phyloP scores from a whole-genome alignment of 2,888 invertebrate species.

The Tuta absoluta region DNA sequence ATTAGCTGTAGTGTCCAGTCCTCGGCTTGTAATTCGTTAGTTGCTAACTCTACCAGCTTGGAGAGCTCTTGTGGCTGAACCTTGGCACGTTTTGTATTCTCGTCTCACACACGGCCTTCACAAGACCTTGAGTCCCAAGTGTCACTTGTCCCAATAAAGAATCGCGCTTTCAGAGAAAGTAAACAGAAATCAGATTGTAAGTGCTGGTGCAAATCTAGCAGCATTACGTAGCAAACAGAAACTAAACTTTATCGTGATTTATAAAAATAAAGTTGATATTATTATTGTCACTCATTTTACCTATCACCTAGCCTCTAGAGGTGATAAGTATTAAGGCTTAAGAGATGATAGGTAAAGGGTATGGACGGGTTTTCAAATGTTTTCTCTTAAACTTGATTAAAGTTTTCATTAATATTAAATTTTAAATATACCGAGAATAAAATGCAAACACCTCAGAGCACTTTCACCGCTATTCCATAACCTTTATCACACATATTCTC shows the following conservation, averaged over 20 bases:
- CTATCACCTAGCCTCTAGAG: no score
- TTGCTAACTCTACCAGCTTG: conserved; percentile 35
- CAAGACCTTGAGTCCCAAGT: conserved; percentile 32
- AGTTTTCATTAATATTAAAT: neutral
- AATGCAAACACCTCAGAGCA: conserved; percentile 4
- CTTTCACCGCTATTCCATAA: conserved; percentile 11
- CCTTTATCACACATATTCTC: neutral
- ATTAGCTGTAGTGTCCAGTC: conserved; percentile 40
- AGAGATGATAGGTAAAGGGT: no score
- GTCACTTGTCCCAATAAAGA: conserved; percentile 1
- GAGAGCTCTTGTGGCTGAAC: conserved; percentile 45
- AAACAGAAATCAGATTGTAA: neutral
- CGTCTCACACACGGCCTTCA: conserved; percentile 46
- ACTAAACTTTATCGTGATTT: no score
- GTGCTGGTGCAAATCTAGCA: no score
- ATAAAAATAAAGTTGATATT: no score
- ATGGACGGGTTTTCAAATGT: no score
- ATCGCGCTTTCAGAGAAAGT: neutral
- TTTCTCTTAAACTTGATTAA: no score
- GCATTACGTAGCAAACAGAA: no score
- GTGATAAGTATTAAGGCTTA: no score
- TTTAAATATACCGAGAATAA: neutral
- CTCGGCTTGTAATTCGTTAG: conserved; percentile 44
- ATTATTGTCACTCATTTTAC: no score
- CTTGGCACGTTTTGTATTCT: conserved; percentile 29